phyloP scores from a whole-genome alignment of 2,113 vertebrate genomes.

The Seriola dumerili region DNA sequence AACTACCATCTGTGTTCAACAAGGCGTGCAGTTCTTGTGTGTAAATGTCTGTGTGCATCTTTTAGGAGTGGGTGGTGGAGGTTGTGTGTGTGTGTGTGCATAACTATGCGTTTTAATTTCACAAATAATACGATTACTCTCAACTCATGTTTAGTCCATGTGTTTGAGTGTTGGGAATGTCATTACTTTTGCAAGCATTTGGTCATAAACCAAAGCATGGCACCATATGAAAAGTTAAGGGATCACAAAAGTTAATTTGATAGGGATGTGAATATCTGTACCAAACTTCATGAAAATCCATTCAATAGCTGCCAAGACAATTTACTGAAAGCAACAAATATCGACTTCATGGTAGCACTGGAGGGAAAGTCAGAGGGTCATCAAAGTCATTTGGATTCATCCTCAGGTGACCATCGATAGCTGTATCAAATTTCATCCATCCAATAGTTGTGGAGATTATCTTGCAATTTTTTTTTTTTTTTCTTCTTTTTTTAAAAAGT shows the following conservation, averaged over 20 bases:
- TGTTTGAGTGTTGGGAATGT: background rate
- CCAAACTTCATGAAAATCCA: background rate
- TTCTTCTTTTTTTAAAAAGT: no score
- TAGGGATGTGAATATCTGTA: background rate
- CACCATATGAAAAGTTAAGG: background rate
- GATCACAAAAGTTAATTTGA: background rate
- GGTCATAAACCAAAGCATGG: background rate
- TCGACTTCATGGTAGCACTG: background rate
- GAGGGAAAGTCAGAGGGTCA: background rate
- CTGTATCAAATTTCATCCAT: background rate
- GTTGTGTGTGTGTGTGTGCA: slow-evolving; percentile 7
- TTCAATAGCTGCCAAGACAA: background rate
- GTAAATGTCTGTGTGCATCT: background rate
- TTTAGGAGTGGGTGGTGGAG: slow-evolving; percentile 8
- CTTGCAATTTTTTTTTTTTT: no score
- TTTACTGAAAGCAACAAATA: background rate
- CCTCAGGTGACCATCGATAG: background rate
- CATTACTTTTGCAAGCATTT: background rate
- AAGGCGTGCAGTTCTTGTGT: slow-evolving; percentile 1
- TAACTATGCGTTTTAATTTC: slow-evolving; percentile 30
- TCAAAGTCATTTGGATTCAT: background rate
- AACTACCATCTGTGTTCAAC: slow-evolving; percentile 43
- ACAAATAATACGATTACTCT: slow-evolving; percentile 35
- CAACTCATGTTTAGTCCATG: background rate
- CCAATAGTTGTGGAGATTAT: background rate